A percentile compares a stretch with the other conserved stretches of the same genome.
Evolutionary conservation across 2,888 invertebrate genomes (phyloP).

Genomic region (Clivina fossor): DNA sequence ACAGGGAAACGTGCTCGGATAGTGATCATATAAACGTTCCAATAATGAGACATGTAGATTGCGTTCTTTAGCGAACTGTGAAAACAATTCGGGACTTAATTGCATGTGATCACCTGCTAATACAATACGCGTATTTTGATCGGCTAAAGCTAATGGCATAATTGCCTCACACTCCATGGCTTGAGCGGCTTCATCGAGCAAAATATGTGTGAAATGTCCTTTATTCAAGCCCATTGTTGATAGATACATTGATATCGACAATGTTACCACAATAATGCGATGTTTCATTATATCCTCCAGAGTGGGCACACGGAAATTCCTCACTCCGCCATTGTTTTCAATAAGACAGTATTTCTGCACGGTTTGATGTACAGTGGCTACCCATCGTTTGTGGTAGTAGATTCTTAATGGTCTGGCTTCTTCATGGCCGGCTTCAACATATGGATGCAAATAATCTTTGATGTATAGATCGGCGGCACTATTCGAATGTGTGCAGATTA

Average conservation of each 20-base stretch:
- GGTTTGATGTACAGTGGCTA: slow-evolving; percentile 71
- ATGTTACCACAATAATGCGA: slow-evolving; percentile 75
- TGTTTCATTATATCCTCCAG: slow-evolving; percentile 70
- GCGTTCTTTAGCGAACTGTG: slow-evolving; percentile 69
- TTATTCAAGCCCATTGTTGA: slow-evolving; percentile 67
- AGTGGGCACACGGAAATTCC: slow-evolving; percentile 69
- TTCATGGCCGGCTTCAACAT: slow-evolving; percentile 66
- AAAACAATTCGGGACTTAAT: slow-evolving; percentile 79
- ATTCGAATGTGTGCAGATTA: slow-evolving; percentile 86
- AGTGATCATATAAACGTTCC: slow-evolving; percentile 76
- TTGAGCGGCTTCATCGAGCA: slow-evolving; percentile 85
- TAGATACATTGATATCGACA: slow-evolving; percentile 76
- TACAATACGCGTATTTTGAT: slow-evolving; percentile 71
- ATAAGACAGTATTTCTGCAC: slow-evolving; percentile 76
- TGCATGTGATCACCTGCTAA: slow-evolving; percentile 87
- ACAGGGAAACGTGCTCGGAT: slow-evolving; percentile 72
- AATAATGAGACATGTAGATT: slow-evolving; percentile 73
- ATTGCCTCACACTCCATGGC: slow-evolving; percentile 85
- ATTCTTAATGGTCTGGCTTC: slow-evolving; percentile 73
- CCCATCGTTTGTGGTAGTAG: slow-evolving; percentile 78
- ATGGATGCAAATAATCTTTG: slow-evolving; percentile 78
- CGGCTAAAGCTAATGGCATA: slow-evolving; percentile 75
- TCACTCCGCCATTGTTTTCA: slow-evolving; percentile 57
- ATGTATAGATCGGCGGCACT: slow-evolving; percentile 85
- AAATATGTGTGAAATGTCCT: slow-evolving; percentile 77